Conservation (phyloP, 2,797 vertebrate species). For the Cetoscarus ocellatus region DNA sequence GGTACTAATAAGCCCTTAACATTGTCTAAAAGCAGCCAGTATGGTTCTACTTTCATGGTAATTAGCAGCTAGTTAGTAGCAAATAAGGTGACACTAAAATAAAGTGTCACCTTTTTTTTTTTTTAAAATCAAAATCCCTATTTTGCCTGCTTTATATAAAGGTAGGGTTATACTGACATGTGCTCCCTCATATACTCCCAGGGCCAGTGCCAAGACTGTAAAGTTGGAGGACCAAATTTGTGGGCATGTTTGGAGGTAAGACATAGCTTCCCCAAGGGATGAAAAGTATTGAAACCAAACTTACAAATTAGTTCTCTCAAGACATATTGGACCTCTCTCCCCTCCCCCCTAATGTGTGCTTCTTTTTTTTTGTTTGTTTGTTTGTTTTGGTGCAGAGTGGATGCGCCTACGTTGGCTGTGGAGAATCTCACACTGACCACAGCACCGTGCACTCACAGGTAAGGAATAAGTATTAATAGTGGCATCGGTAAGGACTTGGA, state of each 20-base stretch:
- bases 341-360: conserved; percentile 6
- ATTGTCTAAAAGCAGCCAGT: too few species aligned
- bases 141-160: not conserved
- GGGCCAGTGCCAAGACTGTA: conserved; percentile 97
- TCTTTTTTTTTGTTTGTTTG: conserved; percentile 34
- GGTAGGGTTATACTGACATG: conserved; percentile 4
- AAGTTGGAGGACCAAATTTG: conserved; percentile 96
- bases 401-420: conserved; percentile 96
- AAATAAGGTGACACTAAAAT: too few species aligned
- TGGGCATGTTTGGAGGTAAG: conserved; percentile 98
- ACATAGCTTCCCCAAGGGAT: not conserved
- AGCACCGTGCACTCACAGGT: conserved; percentile 99
- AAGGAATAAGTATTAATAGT: too few species aligned
- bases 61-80: too few species aligned
- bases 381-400: conserved; percentile 85
- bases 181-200: conserved; percentile 65
- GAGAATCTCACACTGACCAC: conserved; percentile 96
- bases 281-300: too few species aligned
- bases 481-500: too few species aligned
- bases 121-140: too few species aligned
- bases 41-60: too few species aligned
- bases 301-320: not conserved
- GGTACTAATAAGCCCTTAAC: too few species aligned
- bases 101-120: too few species aligned
- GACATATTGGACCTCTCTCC: not conserved